Conservation (phyloP, 2,888 invertebrate species). For the Sinotaia quadrata region DNA sequence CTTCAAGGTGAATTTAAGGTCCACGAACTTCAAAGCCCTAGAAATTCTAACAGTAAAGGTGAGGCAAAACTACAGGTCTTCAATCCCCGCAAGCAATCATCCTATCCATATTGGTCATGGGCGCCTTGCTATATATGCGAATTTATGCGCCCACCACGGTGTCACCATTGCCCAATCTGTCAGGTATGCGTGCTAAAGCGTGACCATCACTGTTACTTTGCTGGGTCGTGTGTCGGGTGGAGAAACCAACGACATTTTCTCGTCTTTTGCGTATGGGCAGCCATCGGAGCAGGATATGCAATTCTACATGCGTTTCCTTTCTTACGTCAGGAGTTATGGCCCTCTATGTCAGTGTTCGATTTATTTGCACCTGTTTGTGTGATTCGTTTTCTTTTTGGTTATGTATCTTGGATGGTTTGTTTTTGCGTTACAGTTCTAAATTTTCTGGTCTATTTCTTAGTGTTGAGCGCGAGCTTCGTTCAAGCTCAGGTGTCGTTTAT, state of each 20-base stretch:
- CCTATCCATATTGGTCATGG: conserved; percentile 68
- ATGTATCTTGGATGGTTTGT: conserved; percentile 34
- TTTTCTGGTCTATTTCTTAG: conserved; percentile 52
- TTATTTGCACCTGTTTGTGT: conserved; percentile 53
- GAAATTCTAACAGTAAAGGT: not conserved
- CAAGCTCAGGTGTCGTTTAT: conserved; percentile 44
- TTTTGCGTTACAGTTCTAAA: conserved; percentile 49
- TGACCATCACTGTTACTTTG: conserved; percentile 70
- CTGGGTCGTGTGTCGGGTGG: conserved; percentile 64
- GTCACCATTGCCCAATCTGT: conserved; percentile 68
- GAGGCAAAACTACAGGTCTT: conserved; percentile 4
- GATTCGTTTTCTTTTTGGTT: conserved; percentile 49
- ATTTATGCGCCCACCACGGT: conserved; percentile 61
- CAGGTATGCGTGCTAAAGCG: conserved; percentile 65
- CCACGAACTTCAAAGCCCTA: too few relatives aligned
- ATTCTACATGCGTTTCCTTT: conserved; percentile 40
- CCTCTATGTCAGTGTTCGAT: conserved; percentile 46
- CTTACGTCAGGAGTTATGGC: conserved; percentile 35
- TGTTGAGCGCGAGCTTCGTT: conserved; percentile 51
- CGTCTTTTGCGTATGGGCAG: conserved; percentile 61
- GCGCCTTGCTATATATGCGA: conserved; percentile 62
- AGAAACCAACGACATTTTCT: conserved; percentile 66
- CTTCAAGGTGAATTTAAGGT: too few relatives aligned
- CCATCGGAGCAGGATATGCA: conserved; percentile 49
- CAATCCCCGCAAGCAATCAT: not conserved